Evolutionary conservation across 2,113 vertebrate genomes (phyloP).

Genomic region (Sphyrna mokarran): DNA sequence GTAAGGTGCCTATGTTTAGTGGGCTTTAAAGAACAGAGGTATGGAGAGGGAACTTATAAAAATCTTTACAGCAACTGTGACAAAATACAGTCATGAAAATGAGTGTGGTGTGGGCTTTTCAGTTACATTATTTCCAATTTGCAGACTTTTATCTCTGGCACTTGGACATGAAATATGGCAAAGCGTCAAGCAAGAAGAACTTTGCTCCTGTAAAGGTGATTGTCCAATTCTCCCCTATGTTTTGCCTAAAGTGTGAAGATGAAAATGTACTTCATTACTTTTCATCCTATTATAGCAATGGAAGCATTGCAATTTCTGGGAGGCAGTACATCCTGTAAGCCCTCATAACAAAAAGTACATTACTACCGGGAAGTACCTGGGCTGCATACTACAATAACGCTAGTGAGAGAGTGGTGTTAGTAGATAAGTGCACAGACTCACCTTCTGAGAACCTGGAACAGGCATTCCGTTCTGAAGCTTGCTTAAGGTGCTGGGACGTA

Average conservation of each 20-base stretch:
- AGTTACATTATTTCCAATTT: neutral
- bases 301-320: no score
- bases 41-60: neutral
- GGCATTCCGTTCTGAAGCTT: conserved; percentile 79
- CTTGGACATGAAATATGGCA: no score
- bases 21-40: neutral
- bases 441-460: conserved; percentile 73
- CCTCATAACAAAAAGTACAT: neutral
- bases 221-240: neutral
- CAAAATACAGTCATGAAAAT: neutral
- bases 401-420: neutral
- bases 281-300: neutral
- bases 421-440: conserved; percentile 40
- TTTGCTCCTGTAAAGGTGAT: neutral
- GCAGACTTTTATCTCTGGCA: neutral
- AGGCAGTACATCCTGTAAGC: neutral
- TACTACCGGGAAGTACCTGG: neutral
- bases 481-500: conserved; percentile 75
- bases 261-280: neutral
- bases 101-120: neutral
- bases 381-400: neutral
- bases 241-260: neutral
- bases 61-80: neutral
- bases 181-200: neutral
- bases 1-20: neutral